These are phyloP conservation scores for Onychomys torridus DNA, from an alignment of 2,797 vertebrate genomes.

Conservation along the genomic window DNA sequence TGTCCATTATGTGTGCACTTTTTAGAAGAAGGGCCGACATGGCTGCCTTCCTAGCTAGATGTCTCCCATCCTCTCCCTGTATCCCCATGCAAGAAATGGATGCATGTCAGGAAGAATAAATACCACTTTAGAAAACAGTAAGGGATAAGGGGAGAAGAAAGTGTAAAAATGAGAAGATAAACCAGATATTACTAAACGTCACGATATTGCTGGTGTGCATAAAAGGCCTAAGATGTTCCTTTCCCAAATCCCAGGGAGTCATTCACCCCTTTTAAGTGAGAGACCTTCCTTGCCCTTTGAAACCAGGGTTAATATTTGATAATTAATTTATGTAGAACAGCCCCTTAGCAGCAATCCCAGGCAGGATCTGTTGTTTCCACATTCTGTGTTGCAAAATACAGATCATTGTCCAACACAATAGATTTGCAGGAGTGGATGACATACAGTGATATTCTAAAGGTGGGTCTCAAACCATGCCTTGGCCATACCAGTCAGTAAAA, in stretches of 20 bases:
- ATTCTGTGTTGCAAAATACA: conserved; percentile 40
- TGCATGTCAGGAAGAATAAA: not conserved
- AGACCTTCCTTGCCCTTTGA: conserved; percentile 64
- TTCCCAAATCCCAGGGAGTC: not conserved
- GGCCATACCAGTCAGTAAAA: not conserved
- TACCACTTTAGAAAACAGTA: not conserved
- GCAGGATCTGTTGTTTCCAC: conserved; percentile 39
- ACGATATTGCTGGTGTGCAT: not conserved
- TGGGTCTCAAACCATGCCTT: not conserved
- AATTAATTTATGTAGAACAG: conserved; percentile 69
- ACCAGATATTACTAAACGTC: not conserved
- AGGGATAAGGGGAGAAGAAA: not conserved
- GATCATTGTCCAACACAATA: not conserved
- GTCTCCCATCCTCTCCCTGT: not conserved
- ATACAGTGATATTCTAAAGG: not conserved
- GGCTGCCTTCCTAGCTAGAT: not conserved
- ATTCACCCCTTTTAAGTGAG: conserved; percentile 54
- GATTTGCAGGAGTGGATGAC: not conserved
- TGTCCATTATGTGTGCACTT: not conserved
- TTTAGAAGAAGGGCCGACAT: not conserved
- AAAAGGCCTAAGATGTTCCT: not conserved
- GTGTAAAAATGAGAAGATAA: not conserved
- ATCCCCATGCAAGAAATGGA: not conserved
- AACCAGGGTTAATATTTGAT: conserved; percentile 70
- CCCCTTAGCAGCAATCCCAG: conserved; percentile 65